A percentile compares a stretch with the other conserved stretches of the same genome.
Evolutionary conservation across 2,113 vertebrate genomes (phyloP).

Genomic region (Sminthopsis crassicaudata): DNA sequence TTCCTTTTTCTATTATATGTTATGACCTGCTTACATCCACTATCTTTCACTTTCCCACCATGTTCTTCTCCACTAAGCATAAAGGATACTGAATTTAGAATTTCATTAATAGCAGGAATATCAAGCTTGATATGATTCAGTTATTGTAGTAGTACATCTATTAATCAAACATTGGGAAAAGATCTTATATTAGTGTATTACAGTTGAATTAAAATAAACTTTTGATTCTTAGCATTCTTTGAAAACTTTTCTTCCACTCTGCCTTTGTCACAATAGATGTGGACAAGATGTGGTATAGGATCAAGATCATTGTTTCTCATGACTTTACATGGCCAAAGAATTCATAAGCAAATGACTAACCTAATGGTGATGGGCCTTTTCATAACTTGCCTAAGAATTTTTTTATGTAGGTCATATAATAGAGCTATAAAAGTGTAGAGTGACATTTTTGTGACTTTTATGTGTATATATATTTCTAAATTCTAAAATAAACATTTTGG

Average conservation of each 20-base stretch:
- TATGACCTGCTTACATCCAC: neutral
- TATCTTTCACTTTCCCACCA: neutral
- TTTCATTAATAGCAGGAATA: neutral
- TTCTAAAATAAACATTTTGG: neutral
- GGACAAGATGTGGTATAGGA: too few relatives aligned
- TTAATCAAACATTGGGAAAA: neutral
- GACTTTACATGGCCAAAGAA: neutral
- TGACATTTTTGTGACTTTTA: neutral
- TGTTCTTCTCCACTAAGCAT: neutral
- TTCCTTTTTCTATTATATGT: neutral
- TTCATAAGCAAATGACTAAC: neutral
- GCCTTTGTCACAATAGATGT: neutral
- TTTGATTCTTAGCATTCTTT: neutral
- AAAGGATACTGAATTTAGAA: neutral
- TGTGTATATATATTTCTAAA: neutral
- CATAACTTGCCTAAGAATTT: neutral
- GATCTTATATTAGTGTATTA: neutral
- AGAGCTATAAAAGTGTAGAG: neutral
- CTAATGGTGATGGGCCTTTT: neutral
- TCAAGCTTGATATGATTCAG: neutral
- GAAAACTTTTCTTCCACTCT: neutral
- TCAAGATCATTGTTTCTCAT: neutral
- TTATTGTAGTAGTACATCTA: neutral
- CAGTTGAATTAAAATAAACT: neutral
- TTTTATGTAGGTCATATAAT: neutral